These are phyloP conservation scores for Xanthia togata DNA, from an alignment of 2,888 invertebrate genomes.

Conservation along the genomic window DNA sequence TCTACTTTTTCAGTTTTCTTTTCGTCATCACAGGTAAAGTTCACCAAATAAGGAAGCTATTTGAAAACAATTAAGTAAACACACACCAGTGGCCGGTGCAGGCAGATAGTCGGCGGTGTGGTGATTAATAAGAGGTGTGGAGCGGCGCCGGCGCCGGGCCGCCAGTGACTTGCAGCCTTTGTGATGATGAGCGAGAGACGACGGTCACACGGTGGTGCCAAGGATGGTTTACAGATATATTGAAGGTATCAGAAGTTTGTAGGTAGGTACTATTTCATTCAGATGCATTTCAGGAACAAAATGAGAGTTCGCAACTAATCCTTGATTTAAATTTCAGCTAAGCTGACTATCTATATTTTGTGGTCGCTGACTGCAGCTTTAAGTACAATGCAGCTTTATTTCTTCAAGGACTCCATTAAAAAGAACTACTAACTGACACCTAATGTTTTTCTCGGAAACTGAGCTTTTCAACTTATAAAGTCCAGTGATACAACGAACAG, in stretches of 20 bases:
- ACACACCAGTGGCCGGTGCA: constrained; percentile 65
- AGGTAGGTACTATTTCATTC: background rate
- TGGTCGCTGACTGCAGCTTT: background rate
- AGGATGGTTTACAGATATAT: constrained; percentile 6
- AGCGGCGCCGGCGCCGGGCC: constrained; percentile 80
- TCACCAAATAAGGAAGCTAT: constrained; percentile 57
- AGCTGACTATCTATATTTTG: background rate
- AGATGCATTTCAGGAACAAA: background rate
- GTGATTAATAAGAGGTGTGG: constrained; percentile 82
- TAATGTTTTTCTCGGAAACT: background rate
- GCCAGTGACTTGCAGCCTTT: constrained; percentile 85
- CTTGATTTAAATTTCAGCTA: background rate
- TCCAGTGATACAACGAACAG: constrained; percentile 22
- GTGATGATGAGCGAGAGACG: constrained; percentile 63
- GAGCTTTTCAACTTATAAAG: background rate
- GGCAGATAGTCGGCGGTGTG: constrained; percentile 76
- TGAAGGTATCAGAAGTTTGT: background rate
- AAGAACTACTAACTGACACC: background rate
- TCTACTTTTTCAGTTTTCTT: background rate
- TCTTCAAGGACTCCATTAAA: background rate
- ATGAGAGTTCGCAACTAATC: background rate
- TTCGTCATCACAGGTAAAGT: background rate
- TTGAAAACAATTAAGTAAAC: constrained; percentile 69
- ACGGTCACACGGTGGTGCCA: constrained; percentile 72
- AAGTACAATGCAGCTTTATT: background rate